phyloP scores from a whole-genome alignment of 2,113 vertebrate species.

The Phylloscopus trochilus region DNA sequence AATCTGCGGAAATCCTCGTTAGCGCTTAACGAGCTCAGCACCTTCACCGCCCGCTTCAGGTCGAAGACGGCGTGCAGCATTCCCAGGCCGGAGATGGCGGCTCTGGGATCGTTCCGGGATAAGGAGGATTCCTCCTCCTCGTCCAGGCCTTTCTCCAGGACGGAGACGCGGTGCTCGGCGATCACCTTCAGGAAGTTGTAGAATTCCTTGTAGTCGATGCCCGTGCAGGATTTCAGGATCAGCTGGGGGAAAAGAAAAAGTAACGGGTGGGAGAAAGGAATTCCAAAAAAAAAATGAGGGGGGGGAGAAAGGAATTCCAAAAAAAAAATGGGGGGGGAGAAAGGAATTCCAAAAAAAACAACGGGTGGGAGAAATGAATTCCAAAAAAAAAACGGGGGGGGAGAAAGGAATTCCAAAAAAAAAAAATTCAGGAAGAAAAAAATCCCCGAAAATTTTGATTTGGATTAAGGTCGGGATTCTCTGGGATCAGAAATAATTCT shows the following conservation, averaged over 20 bases:
- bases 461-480: too few relatives aligned
- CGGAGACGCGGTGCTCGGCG: conserved; percentile 81
- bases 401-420: accelerated
- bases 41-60: conserved; percentile 79
- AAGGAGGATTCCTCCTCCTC: conserved; percentile 31
- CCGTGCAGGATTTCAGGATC: conserved; percentile 93
- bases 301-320: accelerated
- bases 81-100: conserved; percentile 69
- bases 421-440: too few relatives aligned
- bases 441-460: too few relatives aligned
- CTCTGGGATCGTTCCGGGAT: conserved; percentile 49
- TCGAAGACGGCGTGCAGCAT: conserved; percentile 89
- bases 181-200: conserved; percentile 89
- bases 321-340: too few relatives aligned
- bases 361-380: accelerated
- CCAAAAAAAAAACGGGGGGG: background rate
- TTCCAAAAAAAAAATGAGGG: background rate
- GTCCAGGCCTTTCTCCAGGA: conserved; percentile 64
- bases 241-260: conserved; percentile 66
- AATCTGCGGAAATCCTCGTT: conserved; percentile 87
- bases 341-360: too few relatives aligned
- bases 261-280: accelerated
- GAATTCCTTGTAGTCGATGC: conserved; percentile 92
- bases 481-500: too few relatives aligned
- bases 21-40: conserved; percentile 81